Evolutionary conservation across 2,888 invertebrate genomes (phyloP), one percentile per base, ranked within the genome.

Genomic region (Hipparchia semele): DNA sequence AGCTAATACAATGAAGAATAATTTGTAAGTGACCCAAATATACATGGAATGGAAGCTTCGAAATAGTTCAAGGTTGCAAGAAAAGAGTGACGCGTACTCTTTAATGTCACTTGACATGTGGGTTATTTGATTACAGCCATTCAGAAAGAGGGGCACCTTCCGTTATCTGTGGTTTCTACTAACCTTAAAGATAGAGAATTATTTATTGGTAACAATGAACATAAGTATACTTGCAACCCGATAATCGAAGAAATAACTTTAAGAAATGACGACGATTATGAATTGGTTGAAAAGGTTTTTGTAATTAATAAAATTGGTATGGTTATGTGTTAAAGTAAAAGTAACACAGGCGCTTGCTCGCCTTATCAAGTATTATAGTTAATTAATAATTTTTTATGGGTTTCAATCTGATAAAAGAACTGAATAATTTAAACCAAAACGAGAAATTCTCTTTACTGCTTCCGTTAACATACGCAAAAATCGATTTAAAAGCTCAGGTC

Each of bases 41-140:
- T 64, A n/a, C 67, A 54, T 69, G 66, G 39, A 33, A 58, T 70
- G 66, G 53, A 39, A 58, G 56, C 51, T 62, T 61, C 60, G 39
- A 70, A 72, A 67, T 70, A 64, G 74, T 59, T 67, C 72, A 74
- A 74, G 74, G 74, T 70, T 59, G 12, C 39, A 45, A 62, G 68
- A 76, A 79, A 80, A 81, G 74, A 80, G 82, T 83, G 83, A 13
- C 8, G 6, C 13, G 46, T 62, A 13, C 45, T 49, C 13, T 62
- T 49, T 65, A 6, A 65, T 12, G 10, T n/a, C 45, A 67, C 67
- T 4, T 67, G 23, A 56, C 45, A 45, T 56, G 45, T 54, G 54
- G n/a, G 46, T n/a, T 45, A 60, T 54, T 9, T 39, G 54, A 45
- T 54, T 9, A 9, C 33, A 66, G 39, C 39, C 39, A 54, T 54